phyloP scores from a whole-genome alignment of 2,888 invertebrate genomes.

The Eupithecia insigniata region DNA sequence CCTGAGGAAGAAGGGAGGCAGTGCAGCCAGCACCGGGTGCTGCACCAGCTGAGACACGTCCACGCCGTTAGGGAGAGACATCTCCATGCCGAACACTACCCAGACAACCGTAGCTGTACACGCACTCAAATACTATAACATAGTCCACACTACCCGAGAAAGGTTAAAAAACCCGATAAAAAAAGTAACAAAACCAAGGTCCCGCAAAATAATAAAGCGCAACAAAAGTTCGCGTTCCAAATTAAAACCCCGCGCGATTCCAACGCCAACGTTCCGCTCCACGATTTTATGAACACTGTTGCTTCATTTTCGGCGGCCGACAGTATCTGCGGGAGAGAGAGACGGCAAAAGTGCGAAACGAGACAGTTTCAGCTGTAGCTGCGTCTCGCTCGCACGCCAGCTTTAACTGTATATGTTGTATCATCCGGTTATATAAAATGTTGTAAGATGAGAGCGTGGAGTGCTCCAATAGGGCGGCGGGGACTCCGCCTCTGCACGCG shows the following conservation, averaged over 20 bases:
- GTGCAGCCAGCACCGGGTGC: constrained; percentile 91
- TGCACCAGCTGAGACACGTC: constrained; percentile 94
- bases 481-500: constrained; percentile 65
- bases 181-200: background rate
- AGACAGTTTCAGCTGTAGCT: constrained; percentile 71
- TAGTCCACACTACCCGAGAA: background rate
- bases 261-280: constrained; percentile 62
- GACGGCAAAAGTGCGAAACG: constrained; percentile 70
- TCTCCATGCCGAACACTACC: constrained; percentile 70
- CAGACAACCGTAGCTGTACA: constrained; percentile 32
- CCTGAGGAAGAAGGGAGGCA: constrained; percentile 94
- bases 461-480: constrained; percentile 62
- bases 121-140: constrained; percentile 34
- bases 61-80: constrained; percentile 93
- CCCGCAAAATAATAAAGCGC: constrained; percentile 21
- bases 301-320: constrained; percentile 74
- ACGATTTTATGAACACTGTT: constrained; percentile 77
- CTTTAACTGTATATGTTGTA: constrained; percentile 84
- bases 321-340: constrained; percentile 68
- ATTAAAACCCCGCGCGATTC: constrained; percentile 37
- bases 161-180: background rate
- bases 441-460: constrained; percentile 72
- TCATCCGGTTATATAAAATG: constrained; percentile 84
- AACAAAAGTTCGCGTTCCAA: constrained; percentile 38
- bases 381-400: constrained; percentile 70